A percentile compares a stretch with the other conserved stretches of the same genome.
These are phyloP conservation scores for Forbesichthys agassizii DNA, from an alignment of 2,113 vertebrate species.

Conservation along the genomic window DNA sequence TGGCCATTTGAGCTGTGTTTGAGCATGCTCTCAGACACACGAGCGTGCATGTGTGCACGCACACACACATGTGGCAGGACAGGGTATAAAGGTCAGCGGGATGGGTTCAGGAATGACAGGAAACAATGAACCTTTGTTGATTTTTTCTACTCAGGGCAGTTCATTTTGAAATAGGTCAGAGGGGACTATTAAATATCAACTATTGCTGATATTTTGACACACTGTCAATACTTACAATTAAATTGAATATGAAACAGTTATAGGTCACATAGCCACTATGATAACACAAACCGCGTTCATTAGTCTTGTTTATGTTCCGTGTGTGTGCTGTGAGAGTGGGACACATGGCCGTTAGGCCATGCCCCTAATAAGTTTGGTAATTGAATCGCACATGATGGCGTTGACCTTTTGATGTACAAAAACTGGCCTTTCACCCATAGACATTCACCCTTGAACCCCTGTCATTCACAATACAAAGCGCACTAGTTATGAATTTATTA, in stretches of 20 bases:
- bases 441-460: constrained; percentile 71
- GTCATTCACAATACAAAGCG: constrained; percentile 54
- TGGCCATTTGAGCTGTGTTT: too few relatives aligned
- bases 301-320: too few relatives aligned
- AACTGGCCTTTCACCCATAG: constrained; percentile 71
- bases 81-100: constrained; percentile 70
- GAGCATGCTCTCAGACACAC: too few relatives aligned
- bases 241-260: too few relatives aligned
- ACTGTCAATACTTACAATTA: too few relatives aligned
- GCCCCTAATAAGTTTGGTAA: constrained; percentile 64
- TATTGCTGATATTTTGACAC: too few relatives aligned
- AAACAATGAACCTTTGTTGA: constrained; percentile 81
- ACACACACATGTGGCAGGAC: constrained; percentile 36
- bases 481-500: constrained; percentile 60
- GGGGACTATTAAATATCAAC: background rate
- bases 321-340: too few relatives aligned
- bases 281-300: too few relatives aligned
- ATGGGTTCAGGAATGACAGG: constrained; percentile 78
- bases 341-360: constrained; percentile 53
- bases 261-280: too few relatives aligned
- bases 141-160: constrained; percentile 11
- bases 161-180: too few relatives aligned
- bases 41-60: constrained; percentile 3
- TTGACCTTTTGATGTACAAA: constrained; percentile 77
- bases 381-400: constrained; percentile 71